Conservation (phyloP, 53 echinoderm and acorn worm genomes). For the Stichopus horrens region DNA sequence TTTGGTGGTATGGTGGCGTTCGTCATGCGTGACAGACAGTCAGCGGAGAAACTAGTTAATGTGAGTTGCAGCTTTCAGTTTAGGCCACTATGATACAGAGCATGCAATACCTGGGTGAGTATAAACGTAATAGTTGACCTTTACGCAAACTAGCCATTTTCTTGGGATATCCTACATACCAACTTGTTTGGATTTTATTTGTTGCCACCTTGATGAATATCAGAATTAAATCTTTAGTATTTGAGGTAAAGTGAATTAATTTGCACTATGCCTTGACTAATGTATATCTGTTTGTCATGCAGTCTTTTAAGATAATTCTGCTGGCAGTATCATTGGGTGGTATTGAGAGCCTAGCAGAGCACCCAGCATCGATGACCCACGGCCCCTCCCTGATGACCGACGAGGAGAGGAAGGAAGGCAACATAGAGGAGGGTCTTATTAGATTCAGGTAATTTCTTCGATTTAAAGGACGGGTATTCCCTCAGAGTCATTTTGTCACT, state of each 20-base stretch:
- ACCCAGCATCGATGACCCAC: conserved; percentile 94
- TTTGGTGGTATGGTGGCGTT: conserved; percentile 92
- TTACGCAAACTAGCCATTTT: no score
- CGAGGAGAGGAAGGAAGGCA: conserved; percentile 71
- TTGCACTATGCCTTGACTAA: no score
- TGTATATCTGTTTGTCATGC: conserved; percentile 8
- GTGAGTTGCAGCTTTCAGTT: no score
- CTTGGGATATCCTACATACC: no score
- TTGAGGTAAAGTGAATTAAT: no score
- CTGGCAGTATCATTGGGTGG: conserved; percentile 91
- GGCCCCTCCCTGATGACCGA: conserved; percentile 70
- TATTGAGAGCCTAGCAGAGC: conserved; percentile 84
- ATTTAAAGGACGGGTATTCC: background rate
- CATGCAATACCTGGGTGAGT: no score
- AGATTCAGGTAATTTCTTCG: conserved; percentile 55
- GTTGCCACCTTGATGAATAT: no score
- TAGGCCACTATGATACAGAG: no score
- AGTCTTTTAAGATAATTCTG: conserved; percentile 71
- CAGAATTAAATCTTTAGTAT: no score
- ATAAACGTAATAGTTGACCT: no score
- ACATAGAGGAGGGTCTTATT: conserved; percentile 86
- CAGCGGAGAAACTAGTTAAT: conserved; percentile 80
- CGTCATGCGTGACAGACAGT: conserved; percentile 66
- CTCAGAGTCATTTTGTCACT: no score
- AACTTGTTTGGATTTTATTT: no score